Evolutionary conservation across 2,797 vertebrate genomes (phyloP).

Genomic region (Sylvia borin): DNA sequence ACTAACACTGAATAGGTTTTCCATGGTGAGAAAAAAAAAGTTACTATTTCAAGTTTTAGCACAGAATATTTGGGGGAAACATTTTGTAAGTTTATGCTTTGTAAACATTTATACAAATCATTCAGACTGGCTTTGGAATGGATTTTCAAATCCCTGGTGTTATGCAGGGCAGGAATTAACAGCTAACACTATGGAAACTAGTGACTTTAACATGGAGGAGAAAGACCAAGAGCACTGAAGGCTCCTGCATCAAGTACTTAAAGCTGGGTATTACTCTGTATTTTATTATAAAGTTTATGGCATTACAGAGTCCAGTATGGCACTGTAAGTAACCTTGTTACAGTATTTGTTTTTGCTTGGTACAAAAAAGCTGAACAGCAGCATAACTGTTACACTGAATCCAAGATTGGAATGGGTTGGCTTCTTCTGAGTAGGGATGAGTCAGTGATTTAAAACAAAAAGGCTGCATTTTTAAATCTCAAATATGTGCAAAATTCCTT

Average conservation of each 20-base stretch:
- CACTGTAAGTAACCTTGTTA: background rate
- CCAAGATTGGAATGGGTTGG: background rate
- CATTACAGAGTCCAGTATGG: conserved; percentile 34
- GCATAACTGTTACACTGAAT: background rate
- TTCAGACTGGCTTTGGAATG: background rate
- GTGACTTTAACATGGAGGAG: background rate
- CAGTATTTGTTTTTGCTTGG: background rate
- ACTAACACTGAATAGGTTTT: background rate
- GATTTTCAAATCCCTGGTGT: background rate
- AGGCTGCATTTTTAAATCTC: conserved; percentile 21
- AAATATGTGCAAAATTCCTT: conserved; percentile 68
- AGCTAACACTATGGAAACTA: conserved; percentile 8
- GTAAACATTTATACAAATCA: background rate
- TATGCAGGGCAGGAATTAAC: background rate
- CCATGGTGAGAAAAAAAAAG: background rate
- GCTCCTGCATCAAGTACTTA: conserved; percentile 12
- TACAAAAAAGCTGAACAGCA: conserved; percentile 33
- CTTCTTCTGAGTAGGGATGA: conserved; percentile 8
- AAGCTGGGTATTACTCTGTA: conserved; percentile 22
- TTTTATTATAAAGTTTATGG: conserved; percentile 46
- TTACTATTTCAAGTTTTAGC: background rate
- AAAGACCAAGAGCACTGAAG: background rate
- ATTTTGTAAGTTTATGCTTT: background rate
- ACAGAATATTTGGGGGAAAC: background rate
- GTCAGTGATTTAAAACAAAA: conserved; percentile 16